These are phyloP conservation scores for Globia sparganii DNA, from an alignment of 2,888 invertebrate genomes.

Conservation along the genomic window DNA sequence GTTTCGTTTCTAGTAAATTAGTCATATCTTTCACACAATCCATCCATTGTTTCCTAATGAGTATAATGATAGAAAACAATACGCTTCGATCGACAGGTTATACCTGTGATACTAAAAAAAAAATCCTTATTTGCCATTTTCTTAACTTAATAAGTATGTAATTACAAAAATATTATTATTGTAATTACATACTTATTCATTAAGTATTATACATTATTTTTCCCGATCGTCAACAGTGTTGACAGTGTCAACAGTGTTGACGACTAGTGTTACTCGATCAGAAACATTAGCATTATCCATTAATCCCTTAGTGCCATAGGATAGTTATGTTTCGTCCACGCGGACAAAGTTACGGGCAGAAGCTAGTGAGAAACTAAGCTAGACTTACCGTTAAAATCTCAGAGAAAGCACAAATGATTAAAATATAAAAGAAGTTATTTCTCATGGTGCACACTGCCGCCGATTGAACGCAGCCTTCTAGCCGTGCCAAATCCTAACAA, in stretches of 20 bases:
- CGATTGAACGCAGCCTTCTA: conserved; percentile 13
- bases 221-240: too few species aligned
- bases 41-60: neutral
- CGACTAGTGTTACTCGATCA: too few species aligned
- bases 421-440: conserved; percentile 47
- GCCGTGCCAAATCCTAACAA: conserved; percentile 58
- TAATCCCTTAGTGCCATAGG: neutral
- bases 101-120: too few species aligned
- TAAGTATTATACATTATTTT: too few species aligned
- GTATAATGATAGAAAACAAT: neutral
- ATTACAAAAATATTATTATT: too few species aligned
- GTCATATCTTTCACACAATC: neutral
- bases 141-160: too few species aligned
- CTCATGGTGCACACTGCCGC: conserved; percentile 48
- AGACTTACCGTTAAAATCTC: conserved; percentile 52
- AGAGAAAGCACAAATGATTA: conserved; percentile 47
- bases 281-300: neutral
- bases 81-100: neutral
- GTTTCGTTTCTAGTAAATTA: neutral
- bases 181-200: too few species aligned
- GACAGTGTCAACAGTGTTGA: too few species aligned
- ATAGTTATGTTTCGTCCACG: neutral
- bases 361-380: neutral
- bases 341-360: neutral
- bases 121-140: too few species aligned